These are phyloP conservation scores for Urocolius indicus DNA, from an alignment of 2,113 vertebrate species.

Conservation along the genomic window DNA sequence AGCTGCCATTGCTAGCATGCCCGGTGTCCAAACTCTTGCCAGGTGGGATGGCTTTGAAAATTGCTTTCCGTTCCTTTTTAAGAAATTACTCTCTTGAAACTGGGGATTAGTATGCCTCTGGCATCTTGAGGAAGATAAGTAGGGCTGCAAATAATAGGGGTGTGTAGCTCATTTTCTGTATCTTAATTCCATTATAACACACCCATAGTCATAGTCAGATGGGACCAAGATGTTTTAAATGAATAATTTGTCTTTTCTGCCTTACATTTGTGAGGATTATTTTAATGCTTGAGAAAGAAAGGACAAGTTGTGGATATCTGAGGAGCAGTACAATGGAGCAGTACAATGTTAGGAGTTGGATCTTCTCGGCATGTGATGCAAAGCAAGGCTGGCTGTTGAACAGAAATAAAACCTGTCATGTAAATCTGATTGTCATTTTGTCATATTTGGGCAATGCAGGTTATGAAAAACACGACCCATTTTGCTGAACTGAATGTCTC, in stretches of 20 bases:
- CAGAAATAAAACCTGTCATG: rapidly evolving
- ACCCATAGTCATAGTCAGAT: not conserved
- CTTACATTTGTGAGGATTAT: not conserved
- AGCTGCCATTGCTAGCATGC: rapidly evolving
- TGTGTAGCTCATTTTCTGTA: not conserved
- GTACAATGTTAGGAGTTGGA: not conserved
- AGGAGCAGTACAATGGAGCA: rapidly evolving
- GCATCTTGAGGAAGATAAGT: not conserved
- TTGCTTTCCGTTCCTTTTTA: not conserved
- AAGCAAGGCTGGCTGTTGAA: not conserved
- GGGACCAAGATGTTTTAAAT: not conserved
- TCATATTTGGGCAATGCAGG: not conserved
- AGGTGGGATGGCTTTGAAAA: not conserved
- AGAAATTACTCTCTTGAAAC: not conserved
- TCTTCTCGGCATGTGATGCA: not conserved
- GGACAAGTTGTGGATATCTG: not conserved
- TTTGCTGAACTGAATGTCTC: not conserved
- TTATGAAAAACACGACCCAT: not conserved
- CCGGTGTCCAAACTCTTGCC: not conserved
- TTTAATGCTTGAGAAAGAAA: not conserved
- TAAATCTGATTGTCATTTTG: not conserved
- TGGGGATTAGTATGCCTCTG: not conserved
- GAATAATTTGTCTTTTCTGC: not conserved
- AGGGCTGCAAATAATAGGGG: not conserved
- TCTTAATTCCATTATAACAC: not conserved